Evolutionary conservation across 2,797 vertebrate species (phyloP), one percentile per base, ranked within the genome.

Genomic region (Artibeus jamaicensis): DNA sequence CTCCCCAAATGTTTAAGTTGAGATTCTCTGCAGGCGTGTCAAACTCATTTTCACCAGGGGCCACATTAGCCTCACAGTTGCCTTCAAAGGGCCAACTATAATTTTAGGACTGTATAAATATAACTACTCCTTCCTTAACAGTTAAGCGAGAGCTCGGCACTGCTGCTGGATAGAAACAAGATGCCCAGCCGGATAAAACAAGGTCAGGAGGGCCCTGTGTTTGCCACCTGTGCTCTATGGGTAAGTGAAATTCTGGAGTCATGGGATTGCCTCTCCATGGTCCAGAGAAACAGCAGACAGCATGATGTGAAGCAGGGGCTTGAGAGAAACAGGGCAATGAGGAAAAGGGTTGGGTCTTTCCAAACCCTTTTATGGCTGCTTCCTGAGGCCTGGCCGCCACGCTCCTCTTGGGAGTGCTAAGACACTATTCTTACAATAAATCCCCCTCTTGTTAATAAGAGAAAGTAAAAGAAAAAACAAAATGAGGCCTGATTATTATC

Each of bases 391-490:
- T 9, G 21, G 32, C 68, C 71, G 76, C 26, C 55, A 84, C 39
- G 70, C 65, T 55, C 16, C 19, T 83, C 76, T 65, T 84, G n/a
- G 37, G 46, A 74, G 71, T 87, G 89, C 65, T 83, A 73, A 91
- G 71, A 46, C 22, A 68, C 14, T 78, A 0, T n/a, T 79, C 71
- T 90, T 57, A 29, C 18, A 50, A 71, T 55, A 79, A 89, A 89
- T 29, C 24, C 42, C 16, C 24, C 3, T 48, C 18, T 79, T 37
- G 0, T 39, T 92, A 68, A 78, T 22, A 90, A 78, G 50, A 83
- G 70, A 95, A 91, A 97, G 70, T 48, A 65, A 94, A 95, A 94
- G 53, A 65, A 89, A 93, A 88, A 44, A 10, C 9, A 93, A 55
- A 76, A 34, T 11, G 34, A 73, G 46, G 59, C 9, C 42, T 2